Evolutionary conservation across 2,113 vertebrate genomes (phyloP), one percentile per base, ranked within the genome.

Genomic region (Willisornis vidua): DNA sequence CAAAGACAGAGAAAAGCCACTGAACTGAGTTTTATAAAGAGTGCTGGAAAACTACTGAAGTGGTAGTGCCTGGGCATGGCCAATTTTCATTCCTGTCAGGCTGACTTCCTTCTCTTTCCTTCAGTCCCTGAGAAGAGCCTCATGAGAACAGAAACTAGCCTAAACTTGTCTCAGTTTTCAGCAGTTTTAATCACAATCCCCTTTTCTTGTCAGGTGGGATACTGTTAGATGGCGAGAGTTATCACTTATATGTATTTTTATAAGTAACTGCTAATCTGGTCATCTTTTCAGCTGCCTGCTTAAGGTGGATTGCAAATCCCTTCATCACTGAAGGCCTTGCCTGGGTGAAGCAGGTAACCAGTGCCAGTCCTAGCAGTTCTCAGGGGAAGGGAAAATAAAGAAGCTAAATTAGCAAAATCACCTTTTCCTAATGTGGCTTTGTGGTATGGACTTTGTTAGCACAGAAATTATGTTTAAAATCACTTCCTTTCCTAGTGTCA

Each of bases 31-130:
- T 77, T 78, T 73, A n/a, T 33, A 54, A 68, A 43, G 81, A 76
- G 26, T 22, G 20, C n/a, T 92, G 94, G 93, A 96, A 95, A 96
- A 93, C 48, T 94, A 93, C 79, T 62, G 76, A 65, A 37, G 51
- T 16, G 71, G 25, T 19, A 39, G 45, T 41, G 41, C 23, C 35
- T 65, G 67, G 72, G 43, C 59, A 74, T 1, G 24, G 46, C 52
- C 33, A 48, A 2, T 35, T 41, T 63, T 45, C 0, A 0, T 45
- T 49, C 31, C 12, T 0, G 0, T 28, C 0, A 0, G 33, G 41
- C 62, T 75, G 61, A 29, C 19, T 68, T 63, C 81, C 65, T 85
- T 74, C 37, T 77, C 61, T n/a, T 85, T 89, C 63, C 48, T 82
- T 70, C 24, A 52, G 19, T 17, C 51, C 35, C 39, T 58, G 14